Evolutionary conservation across 2,113 vertebrate species (phyloP), one percentile per base, ranked within the genome.

Genomic region (Semicossyphus pulcher): DNA sequence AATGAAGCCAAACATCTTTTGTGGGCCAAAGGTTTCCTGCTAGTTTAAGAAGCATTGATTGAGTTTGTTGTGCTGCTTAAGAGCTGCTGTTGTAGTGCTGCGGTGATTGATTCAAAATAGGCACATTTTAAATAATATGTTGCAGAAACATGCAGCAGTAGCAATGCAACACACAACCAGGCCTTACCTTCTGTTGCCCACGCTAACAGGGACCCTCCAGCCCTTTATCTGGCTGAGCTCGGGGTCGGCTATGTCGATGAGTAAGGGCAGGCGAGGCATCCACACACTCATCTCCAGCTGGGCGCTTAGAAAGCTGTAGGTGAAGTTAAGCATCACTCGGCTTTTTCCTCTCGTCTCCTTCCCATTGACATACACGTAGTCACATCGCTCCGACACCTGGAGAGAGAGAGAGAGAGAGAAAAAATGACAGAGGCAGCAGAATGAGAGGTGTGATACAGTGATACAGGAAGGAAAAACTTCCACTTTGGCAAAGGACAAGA

Each of bases 161-260:
- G 4, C 29, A 28, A n/a, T 21, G 31, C 18, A 29, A n/a, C n/a
- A n/a, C n/a, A n/a, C n/a, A 21, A 15, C 10, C 5, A n/a, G 10
- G 10, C 32, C 76, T 79, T 39, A 93, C 93, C 93, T 93, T 28
- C 82, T 87, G 80, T 90, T 96, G 78, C 84, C 93, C 18, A 85
- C 68, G 21, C 88, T 76, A 0, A 94, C 69, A 0, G 97, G 98
- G 15, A 99, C 96, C 41, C 94, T 73, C 98, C 98, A 99, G 84
- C 97, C 97, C 61, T 96, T 99, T 77, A 99, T 96, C 85, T 99
- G 98, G 88, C 95, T 99, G 53, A 99, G 96, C 41, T 99, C 97
- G 0, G 96, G 94, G 92, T 99, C 97, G 0, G 97, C 96, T 49
- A 99, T 92, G 18, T 99, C 95, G 0, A 99, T 96, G 80, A 96